Percentiles rank a stretch among this genome's conserved stretches.
These are phyloP conservation scores for Polyodon spathula DNA, from an alignment of 2,113 vertebrate genomes.

Conservation along the genomic window DNA sequence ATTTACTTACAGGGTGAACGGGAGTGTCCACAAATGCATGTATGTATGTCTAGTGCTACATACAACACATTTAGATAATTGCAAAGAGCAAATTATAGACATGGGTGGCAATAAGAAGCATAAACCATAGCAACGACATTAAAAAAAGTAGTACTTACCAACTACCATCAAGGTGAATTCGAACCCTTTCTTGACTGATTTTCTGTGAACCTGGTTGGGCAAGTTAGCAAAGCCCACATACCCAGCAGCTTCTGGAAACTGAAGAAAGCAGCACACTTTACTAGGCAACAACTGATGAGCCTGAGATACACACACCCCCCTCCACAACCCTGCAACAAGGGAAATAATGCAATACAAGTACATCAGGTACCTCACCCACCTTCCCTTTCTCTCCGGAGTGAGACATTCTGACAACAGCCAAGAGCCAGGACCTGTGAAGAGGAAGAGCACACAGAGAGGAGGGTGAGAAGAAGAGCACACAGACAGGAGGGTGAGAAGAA, in stretches of 20 bases:
- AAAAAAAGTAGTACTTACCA: conserved; percentile 63
- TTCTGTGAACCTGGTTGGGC: conserved; percentile 81
- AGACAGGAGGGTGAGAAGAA: no score
- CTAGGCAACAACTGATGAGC: no score
- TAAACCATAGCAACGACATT: not conserved
- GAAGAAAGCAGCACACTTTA: no score
- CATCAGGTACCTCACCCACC: conserved; percentile 40
- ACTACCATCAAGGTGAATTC: conserved; percentile 80
- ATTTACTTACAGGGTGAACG: not conserved
- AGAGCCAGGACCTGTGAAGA: conserved; percentile 38
- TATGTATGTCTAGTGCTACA: no score
- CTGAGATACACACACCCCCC: no score
- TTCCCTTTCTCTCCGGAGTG: conserved; percentile 75
- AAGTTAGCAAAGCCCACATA: conserved; percentile 78
- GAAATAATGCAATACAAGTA: no score
- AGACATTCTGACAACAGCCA: conserved; percentile 52
- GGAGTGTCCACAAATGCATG: no score
- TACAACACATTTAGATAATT: no score
- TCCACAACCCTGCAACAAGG: no score
- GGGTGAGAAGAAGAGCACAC: no score
- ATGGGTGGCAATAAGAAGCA: not conserved
- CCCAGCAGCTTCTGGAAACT: conserved; percentile 71
- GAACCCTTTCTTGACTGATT: conserved; percentile 83
- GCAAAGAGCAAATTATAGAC: no score
- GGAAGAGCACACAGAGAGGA: no score